Base-by-base conservation (phyloP, 2,888 invertebrate species). In the Sphaerophoria taeniata region DNA sequence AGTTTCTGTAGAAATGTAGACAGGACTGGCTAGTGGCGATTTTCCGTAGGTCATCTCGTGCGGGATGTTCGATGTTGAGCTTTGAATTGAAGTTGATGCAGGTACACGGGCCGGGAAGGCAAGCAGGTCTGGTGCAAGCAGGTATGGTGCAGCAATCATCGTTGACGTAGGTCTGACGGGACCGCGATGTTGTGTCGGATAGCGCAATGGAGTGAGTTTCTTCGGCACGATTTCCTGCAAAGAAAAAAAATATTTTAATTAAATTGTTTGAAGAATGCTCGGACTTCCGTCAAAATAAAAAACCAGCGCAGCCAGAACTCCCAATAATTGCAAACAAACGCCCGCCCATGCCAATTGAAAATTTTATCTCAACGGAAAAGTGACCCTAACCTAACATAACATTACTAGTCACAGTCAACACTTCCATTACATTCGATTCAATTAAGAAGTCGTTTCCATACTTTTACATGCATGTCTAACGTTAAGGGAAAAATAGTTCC, bases 51-150 rank as follows among this genome's bases (percentile, higher is more conserved):
- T 92, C 47, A 77, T 73, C 81, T 93, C 93, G 60, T 93, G 92
- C 75, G 90, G 95, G 14, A 96, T 95, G 12, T 97, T 97, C 3
- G 97, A 97, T 4, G 96, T 95, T 75, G 96, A 96, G 89, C 96
- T 96, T 9, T 96, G 96, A 76, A 96, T 96, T 7, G 96, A 96
- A 0, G 96, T 96, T 71, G 95, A 94, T 89, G 95, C 96, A 0
- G 94, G 93, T 61, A 94, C 94, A 87, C 95, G 93, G 0, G 95
- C 93, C 4, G 96, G 95, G 91, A 97, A 97, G 0, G 97, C 95
- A 83, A 97, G 93, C 9, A 97, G 93, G 90, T 97, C 97, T 0
- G 97, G 97, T 31, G 96, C 96, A 90, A 96, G 94, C n/a, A n/a
- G n/a, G n/a, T n/a, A n/a, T n/a, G n/a, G n/a, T 93, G 55, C 94